These are phyloP conservation scores for Intellagama lesueurii DNA, from an alignment of 2,797 vertebrate genomes.

Conservation along the genomic window DNA sequence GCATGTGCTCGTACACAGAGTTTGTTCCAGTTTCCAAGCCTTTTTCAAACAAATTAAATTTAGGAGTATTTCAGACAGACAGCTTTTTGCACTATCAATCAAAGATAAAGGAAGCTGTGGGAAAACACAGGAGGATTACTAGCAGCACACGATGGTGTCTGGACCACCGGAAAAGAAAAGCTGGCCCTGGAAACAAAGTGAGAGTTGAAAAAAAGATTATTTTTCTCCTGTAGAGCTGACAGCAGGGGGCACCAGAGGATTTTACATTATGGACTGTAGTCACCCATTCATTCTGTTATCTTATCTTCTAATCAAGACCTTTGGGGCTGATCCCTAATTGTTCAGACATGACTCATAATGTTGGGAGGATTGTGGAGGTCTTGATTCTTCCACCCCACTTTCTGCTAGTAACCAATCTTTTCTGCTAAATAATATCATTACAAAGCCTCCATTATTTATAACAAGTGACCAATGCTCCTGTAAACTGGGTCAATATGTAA, in stretches of 20 bases:
- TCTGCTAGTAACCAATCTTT: background rate
- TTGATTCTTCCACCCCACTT: background rate
- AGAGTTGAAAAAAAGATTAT: background rate
- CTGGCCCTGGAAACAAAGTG: background rate
- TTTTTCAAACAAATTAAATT: background rate
- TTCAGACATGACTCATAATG: background rate
- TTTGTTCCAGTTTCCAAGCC: background rate
- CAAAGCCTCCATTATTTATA: background rate
- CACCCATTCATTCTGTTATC: background rate
- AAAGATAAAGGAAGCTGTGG: background rate
- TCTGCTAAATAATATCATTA: background rate
- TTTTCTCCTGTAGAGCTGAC: background rate
- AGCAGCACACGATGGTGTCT: background rate
- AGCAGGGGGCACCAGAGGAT: slow-evolving; percentile 35
- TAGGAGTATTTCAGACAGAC: background rate
- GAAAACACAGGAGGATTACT: background rate
- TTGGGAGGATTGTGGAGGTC: background rate
- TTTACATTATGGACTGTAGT: background rate
- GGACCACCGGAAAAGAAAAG: background rate
- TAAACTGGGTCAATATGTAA: background rate
- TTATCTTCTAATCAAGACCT: background rate
- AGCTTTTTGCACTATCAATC: background rate
- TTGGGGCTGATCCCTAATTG: background rate
- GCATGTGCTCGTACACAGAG: background rate
- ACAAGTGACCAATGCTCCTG: background rate